Conservation (phyloP, 2,888 invertebrate species). For the Torymus tubicola region DNA sequence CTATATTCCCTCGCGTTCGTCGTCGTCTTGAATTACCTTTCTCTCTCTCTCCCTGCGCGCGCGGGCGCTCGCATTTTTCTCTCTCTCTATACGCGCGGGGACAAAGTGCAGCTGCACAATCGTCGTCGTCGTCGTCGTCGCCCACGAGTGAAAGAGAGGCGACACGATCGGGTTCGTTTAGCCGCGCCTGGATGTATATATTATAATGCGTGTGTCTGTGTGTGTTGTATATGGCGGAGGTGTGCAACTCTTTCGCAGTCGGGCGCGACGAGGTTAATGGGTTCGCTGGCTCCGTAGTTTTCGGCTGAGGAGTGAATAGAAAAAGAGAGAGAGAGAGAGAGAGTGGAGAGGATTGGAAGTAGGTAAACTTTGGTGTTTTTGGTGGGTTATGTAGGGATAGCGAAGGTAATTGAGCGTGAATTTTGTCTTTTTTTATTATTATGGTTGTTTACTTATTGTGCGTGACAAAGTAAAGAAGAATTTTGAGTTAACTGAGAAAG, state of each 20-base stretch:
- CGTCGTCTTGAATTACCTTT: constrained; percentile 4
- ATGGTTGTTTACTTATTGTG: background rate
- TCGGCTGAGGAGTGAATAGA: constrained; percentile 6
- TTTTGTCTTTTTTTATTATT: too few species aligned
- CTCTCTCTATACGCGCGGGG: background rate
- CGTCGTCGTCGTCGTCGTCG: constrained; percentile 9
- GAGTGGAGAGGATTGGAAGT: too few species aligned
- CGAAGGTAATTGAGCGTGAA: too few species aligned
- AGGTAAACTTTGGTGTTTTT: too few species aligned
- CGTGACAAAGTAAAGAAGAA: background rate
- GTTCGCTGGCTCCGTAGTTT: background rate
- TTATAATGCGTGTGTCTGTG: too few species aligned
- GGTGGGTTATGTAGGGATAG: too few species aligned
- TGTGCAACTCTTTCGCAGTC: constrained; percentile 40
- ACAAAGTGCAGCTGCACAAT: constrained; percentile 28
- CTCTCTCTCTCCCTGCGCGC: background rate
- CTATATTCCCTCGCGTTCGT: background rate
- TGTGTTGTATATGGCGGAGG: background rate
- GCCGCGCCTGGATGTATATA: constrained; percentile 17
- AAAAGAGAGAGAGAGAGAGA: background rate
- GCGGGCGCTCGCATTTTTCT: background rate
- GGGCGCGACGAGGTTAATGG: background rate
- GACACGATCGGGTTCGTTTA: constrained; percentile 29
- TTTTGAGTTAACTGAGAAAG: too few species aligned
- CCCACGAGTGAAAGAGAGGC: background rate